These are phyloP conservation scores for Anabacerthia variegaticeps DNA, from an alignment of 2,797 vertebrate species.

Conservation along the genomic window DNA sequence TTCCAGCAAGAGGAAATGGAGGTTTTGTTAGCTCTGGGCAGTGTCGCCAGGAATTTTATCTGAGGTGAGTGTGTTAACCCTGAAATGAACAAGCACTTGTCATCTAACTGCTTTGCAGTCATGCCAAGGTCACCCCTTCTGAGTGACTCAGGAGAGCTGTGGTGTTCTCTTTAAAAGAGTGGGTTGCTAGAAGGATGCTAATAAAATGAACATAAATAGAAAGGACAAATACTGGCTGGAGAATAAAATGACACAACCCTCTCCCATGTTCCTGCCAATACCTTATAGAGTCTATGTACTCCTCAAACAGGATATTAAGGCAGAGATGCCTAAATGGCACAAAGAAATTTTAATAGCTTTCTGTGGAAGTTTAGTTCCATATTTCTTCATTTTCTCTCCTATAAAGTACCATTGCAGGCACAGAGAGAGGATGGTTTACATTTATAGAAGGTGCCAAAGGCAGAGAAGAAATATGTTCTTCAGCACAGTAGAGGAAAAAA, in stretches of 20 bases:
- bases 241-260: not conserved
- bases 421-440: constrained; percentile 18
- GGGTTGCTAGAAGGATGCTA: not conserved
- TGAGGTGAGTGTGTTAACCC: not conserved
- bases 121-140: not conserved
- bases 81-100: not conserved
- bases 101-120: not conserved
- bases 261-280: not conserved
- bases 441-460: constrained; percentile 14
- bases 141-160: not conserved
- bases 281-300: not conserved
- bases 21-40: not conserved
- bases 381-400: constrained; percentile 12
- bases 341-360: constrained; percentile 16
- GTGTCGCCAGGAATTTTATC: not conserved
- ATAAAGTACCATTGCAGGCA: not conserved
- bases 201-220: not conserved
- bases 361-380: not conserved
- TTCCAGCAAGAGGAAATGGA: not conserved
- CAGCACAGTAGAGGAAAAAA: not conserved
- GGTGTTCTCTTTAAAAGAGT: not conserved
- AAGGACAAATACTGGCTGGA: not conserved
- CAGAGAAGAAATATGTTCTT: constrained; percentile 31
- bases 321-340: not conserved
- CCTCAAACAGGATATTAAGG: not conserved